Conservation (phyloP, 1,140 invertebrate genomes). For the Camponotus floridanus region DNA sequence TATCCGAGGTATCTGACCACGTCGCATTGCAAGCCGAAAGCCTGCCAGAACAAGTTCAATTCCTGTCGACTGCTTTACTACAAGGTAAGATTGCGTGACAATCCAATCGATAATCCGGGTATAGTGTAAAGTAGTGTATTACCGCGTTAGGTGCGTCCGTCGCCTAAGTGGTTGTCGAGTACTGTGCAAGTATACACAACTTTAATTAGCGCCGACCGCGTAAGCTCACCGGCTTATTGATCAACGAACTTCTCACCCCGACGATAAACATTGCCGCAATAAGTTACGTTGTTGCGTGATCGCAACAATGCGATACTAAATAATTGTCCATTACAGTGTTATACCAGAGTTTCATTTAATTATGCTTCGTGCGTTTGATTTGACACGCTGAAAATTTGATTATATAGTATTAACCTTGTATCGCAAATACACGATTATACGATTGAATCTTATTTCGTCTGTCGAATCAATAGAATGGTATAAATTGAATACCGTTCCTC, state of each 20-base stretch:
- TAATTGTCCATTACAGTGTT: neutral
- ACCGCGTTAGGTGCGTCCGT: neutral
- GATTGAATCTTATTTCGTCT: neutral
- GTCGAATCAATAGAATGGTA: no score
- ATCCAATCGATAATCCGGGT: constrained; percentile 11
- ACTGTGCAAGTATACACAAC: constrained; percentile 33
- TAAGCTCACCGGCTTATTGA: constrained; percentile 45
- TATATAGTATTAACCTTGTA: neutral
- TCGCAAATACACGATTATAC: neutral
- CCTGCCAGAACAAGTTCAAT: constrained; percentile 68
- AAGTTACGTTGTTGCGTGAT: neutral
- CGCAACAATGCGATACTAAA: neutral
- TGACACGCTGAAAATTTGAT: neutral
- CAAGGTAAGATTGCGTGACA: constrained; percentile 63
- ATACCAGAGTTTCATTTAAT: neutral
- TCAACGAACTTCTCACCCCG: neutral
- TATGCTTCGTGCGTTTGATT: neutral
- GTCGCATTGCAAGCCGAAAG: constrained; percentile 68
- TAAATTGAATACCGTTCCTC: neutral
- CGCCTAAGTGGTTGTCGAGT: constrained; percentile 18
- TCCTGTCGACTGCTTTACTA: constrained; percentile 74
- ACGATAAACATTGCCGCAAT: neutral
- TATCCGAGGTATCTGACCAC: constrained; percentile 75
- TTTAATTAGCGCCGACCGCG: constrained; percentile 37
- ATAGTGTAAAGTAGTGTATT: constrained; percentile 2